Conservation (phyloP, 2,797 vertebrate species). For the Nasua narica region DNA sequence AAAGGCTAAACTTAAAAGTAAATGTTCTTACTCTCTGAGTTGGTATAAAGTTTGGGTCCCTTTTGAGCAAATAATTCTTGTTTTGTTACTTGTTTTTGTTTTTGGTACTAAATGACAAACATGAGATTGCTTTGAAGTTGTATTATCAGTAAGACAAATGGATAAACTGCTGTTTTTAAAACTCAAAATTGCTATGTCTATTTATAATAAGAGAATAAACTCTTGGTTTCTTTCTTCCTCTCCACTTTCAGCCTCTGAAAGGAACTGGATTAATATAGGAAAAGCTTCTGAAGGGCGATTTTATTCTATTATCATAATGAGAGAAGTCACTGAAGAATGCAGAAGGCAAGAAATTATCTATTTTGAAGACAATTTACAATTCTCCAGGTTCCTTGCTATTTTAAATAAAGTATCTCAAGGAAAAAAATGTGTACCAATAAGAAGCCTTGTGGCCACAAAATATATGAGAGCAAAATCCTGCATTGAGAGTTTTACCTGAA, state of each 20-base stretch:
- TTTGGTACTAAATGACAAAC: conserved; percentile 22
- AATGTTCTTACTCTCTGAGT: background rate
- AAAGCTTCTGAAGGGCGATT: conserved; percentile 38
- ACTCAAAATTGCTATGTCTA: background rate
- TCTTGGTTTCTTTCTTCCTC: background rate
- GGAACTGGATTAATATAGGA: conserved; percentile 17
- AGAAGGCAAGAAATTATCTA: conserved; percentile 7
- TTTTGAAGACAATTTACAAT: background rate
- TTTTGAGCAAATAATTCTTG: background rate
- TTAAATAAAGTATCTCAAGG: background rate
- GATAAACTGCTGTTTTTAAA: background rate
- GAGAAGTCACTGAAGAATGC: conserved; percentile 18
- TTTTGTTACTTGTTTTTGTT: background rate
- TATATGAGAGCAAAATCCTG: background rate
- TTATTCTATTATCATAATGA: conserved; percentile 50
- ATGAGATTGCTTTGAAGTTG: background rate
- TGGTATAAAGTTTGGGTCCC: background rate
- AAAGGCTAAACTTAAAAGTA: conserved; percentile 7
- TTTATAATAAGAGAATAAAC: background rate
- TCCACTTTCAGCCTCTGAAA: background rate
- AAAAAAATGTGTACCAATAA: background rate
- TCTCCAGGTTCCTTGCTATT: conserved; percentile 13
- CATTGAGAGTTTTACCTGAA: conserved; percentile 21
- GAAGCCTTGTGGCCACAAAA: background rate
- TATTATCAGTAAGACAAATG: conserved; percentile 11